phyloP scores from a whole-genome alignment of 2,888 invertebrate species.

The Eremobia ochroleuca region DNA sequence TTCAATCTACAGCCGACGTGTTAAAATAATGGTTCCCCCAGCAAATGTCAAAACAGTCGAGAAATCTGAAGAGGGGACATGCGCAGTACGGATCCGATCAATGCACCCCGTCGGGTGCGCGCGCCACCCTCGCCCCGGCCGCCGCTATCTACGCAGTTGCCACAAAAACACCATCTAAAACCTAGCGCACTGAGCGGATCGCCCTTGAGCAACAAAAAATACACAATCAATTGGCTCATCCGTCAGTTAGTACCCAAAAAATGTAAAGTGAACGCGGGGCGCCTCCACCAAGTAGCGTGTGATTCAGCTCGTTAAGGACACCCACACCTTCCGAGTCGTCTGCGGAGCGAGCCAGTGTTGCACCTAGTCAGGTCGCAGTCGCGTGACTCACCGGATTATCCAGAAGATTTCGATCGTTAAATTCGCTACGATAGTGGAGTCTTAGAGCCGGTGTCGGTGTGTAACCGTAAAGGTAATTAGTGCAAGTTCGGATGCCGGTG shows the following conservation, averaged over 20 bases:
- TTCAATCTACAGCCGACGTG: slow-evolving; percentile 47
- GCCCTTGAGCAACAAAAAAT: slow-evolving; percentile 81
- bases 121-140: slow-evolving; percentile 84
- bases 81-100: slow-evolving; percentile 88
- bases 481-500: slow-evolving; percentile 89
- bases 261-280: slow-evolving; percentile 69
- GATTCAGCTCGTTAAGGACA: slow-evolving; percentile 87
- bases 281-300: slow-evolving; percentile 79
- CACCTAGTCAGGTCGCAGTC: slow-evolving; percentile 77
- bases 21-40: slow-evolving; percentile 60
- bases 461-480: slow-evolving; percentile 73
- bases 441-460: slow-evolving; percentile 73
- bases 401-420: slow-evolving; percentile 79
- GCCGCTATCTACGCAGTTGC: slow-evolving; percentile 87
- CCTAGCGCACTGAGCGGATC: slow-evolving; percentile 75
- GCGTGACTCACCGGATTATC: slow-evolving; percentile 89
- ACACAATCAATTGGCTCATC: slow-evolving; percentile 72
- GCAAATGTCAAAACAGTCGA: slow-evolving; percentile 85
- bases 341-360: slow-evolving; percentile 76
- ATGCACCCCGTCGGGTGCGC: slow-evolving; percentile 87
- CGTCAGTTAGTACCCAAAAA: slow-evolving; percentile 72
- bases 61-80: slow-evolving; percentile 81
- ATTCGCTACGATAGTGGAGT: slow-evolving; percentile 79
- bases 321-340: slow-evolving; percentile 82
- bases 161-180: slow-evolving; percentile 83